A percentile compares a stretch with the other conserved stretches of the same genome.
phyloP scores from a whole-genome alignment of 2,113 vertebrate genomes.

The Cololabis saira region DNA sequence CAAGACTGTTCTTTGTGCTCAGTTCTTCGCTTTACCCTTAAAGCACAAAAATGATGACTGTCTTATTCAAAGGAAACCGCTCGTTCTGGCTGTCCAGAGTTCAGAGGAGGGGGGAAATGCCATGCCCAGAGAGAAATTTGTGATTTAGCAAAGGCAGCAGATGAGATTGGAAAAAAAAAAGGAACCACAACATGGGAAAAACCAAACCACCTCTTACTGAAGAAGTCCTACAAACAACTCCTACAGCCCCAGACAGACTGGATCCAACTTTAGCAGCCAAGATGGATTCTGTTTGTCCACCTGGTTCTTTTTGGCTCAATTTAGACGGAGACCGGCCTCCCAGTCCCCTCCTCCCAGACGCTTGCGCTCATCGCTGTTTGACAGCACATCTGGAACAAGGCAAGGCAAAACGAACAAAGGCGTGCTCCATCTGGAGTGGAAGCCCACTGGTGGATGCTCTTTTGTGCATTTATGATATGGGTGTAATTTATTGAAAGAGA shows the following conservation, averaged over 20 bases:
- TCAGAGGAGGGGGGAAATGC: slow-evolving; percentile 34
- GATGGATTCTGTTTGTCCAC: slow-evolving; percentile 69
- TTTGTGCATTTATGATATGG: slow-evolving; percentile 8
- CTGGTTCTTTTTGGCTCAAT: slow-evolving; percentile 62
- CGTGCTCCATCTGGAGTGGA: slow-evolving; percentile 34
- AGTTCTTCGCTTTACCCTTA: slow-evolving; percentile 47
- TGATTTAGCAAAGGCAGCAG: slow-evolving; percentile 51
- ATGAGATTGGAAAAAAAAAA: slow-evolving; percentile 30
- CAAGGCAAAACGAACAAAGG: slow-evolving; percentile 40
- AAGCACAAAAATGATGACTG: slow-evolving; percentile 48
- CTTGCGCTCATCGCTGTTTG: slow-evolving; percentile 26
- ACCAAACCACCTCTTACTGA: slow-evolving; percentile 50
- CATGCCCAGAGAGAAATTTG: slow-evolving; percentile 27
- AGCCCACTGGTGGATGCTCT: slow-evolving; percentile 36
- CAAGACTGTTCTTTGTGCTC: slow-evolving; percentile 32
- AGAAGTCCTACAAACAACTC: slow-evolving; percentile 60
- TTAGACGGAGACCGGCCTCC: slow-evolving; percentile 25
- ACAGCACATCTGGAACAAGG: slow-evolving; percentile 68
- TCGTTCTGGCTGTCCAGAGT: slow-evolving; percentile 31
- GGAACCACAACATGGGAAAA: slow-evolving; percentile 64
- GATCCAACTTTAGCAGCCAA: slow-evolving; percentile 41
- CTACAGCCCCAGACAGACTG: slow-evolving; percentile 56
- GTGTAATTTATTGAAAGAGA: slow-evolving; percentile 41
- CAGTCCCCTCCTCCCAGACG: slow-evolving; percentile 21
- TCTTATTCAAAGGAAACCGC: slow-evolving; percentile 46